Conservation (phyloP, 2,797 vertebrate species). For the Hylomyscus alleni region DNA sequence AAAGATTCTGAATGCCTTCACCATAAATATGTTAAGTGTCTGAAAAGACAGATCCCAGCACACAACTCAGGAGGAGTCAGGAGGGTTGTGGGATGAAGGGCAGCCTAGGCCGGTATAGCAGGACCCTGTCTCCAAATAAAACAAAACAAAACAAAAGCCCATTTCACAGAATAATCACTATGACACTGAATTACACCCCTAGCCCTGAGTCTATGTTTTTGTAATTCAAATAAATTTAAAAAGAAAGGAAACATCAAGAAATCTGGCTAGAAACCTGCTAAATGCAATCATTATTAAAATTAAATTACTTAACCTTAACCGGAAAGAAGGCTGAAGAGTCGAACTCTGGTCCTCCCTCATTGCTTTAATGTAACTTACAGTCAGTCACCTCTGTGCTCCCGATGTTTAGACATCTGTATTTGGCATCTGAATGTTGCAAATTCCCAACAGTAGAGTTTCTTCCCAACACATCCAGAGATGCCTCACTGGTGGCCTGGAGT, state of each 20-base stretch:
- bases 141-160: neutral
- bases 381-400: neutral
- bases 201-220: neutral
- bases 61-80: neutral
- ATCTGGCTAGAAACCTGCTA: neutral
- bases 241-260: neutral
- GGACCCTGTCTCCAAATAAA: neutral
- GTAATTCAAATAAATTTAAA: neutral
- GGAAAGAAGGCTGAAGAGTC: slow-evolving; percentile 1
- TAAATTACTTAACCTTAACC: slow-evolving; percentile 28
- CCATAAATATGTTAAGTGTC: neutral
- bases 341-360: neutral
- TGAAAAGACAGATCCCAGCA: neutral
- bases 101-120: neutral
- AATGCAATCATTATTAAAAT: slow-evolving; percentile 1
- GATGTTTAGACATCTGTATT: neutral
- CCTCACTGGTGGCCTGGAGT: neutral
- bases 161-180: neutral
- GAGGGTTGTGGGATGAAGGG: neutral
- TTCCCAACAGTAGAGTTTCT: neutral
- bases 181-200: neutral
- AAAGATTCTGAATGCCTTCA: neutral
- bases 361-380: neutral
- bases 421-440: neutral
- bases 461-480: neutral